A percentile compares a stretch with the other conserved stretches of the same genome.
Conservation (phyloP, 2,797 vertebrate species). For the Falco columbarius region DNA sequence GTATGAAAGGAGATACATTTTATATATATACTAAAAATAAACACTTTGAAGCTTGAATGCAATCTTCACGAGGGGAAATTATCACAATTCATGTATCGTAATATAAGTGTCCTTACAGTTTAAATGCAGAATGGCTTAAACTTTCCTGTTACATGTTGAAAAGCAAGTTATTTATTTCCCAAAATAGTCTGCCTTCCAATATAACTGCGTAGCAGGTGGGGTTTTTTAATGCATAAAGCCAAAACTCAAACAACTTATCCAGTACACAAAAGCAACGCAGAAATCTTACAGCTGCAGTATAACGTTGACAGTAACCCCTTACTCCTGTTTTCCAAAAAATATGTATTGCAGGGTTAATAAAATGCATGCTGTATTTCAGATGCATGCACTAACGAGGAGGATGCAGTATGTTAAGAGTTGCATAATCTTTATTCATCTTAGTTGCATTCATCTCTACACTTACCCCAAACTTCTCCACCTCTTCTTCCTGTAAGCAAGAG, state of each 20-base stretch:
- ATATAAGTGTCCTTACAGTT: background rate
- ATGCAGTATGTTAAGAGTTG: slow-evolving; percentile 81
- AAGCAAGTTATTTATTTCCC: background rate
- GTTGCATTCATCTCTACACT: slow-evolving; percentile 85
- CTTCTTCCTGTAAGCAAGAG: slow-evolving; percentile 99
- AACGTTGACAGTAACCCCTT: background rate
- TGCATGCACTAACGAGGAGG: slow-evolving; percentile 80
- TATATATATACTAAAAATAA: background rate
- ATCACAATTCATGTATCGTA: background rate
- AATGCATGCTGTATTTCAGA: slow-evolving; percentile 78
- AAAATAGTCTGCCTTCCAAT: background rate
- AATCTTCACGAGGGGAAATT: background rate
- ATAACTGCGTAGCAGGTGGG: background rate
- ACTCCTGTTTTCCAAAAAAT: slow-evolving; percentile 53
- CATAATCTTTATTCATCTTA: slow-evolving; percentile 76
- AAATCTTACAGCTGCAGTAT: background rate
- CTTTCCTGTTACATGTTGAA: background rate
- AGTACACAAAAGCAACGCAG: slow-evolving; percentile 28
- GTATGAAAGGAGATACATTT: background rate
- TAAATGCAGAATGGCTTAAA: background rate
- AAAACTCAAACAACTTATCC: background rate
- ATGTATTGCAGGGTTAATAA: slow-evolving; percentile 77
- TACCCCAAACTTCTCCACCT: slow-evolving; percentile 99
- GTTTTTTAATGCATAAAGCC: background rate
- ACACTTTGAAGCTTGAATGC: background rate